Conservation (phyloP, 2,888 invertebrate species). For the Ypsolopha scabrella region DNA sequence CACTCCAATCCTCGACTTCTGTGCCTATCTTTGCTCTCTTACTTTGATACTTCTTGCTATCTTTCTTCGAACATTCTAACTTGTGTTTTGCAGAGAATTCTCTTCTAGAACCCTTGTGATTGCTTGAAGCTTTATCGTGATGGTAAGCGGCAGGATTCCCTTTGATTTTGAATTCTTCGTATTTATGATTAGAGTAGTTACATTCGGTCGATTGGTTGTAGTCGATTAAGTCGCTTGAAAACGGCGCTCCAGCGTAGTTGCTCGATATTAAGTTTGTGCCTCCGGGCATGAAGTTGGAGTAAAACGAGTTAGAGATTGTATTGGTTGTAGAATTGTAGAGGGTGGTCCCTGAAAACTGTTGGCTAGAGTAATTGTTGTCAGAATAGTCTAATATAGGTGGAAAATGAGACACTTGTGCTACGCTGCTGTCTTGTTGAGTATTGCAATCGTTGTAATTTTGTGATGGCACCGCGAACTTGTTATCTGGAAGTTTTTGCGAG, state of each 20-base stretch:
- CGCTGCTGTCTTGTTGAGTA: conserved; percentile 40
- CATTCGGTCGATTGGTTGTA: conserved; percentile 56
- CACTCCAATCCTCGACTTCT: conserved; percentile 56
- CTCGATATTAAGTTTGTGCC: conserved; percentile 50
- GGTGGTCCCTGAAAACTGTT: conserved; percentile 55
- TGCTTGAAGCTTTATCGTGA: conserved; percentile 41
- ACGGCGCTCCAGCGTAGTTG: conserved; percentile 49
- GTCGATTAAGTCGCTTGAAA: conserved; percentile 53
- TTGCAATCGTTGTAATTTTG: conserved; percentile 55
- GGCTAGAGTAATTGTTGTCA: conserved; percentile 48
- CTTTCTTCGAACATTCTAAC: conserved; percentile 60
- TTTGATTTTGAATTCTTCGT: conserved; percentile 55
- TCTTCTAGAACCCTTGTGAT: conserved; percentile 46
- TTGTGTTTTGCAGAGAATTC: conserved; percentile 58
- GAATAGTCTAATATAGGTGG: conserved; percentile 57
- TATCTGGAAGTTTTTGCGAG: conserved; percentile 46
- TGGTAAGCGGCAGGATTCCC: conserved; percentile 39
- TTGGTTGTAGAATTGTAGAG: conserved; percentile 57
- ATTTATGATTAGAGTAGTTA: conserved; percentile 54
- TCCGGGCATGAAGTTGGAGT: conserved; percentile 57
- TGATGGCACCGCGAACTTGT: conserved; percentile 39
- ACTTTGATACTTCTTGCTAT: conserved; percentile 55
- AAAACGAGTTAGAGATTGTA: conserved; percentile 60
- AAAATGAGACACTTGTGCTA: conserved; percentile 62
- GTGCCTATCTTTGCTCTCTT: conserved; percentile 44